Evolutionary conservation across 2,113 vertebrate species (phyloP), one percentile per base, ranked within the genome.

Genomic region (Cynopterus brachyotis): DNA sequence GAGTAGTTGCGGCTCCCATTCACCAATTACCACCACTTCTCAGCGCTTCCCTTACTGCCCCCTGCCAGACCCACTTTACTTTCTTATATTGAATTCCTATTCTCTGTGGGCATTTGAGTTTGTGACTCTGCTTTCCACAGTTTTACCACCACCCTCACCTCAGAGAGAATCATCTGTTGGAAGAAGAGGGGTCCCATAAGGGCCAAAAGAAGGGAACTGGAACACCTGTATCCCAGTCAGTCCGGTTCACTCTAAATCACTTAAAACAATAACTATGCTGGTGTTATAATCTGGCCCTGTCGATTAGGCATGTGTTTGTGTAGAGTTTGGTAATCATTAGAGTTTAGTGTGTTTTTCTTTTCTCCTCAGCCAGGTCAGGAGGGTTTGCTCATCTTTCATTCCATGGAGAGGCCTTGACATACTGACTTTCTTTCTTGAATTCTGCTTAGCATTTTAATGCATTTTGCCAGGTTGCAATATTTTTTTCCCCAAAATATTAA

Each of bases 371-470:
- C 22, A 80, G 47, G 5, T 69, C 37, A 59, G 47, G 45, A 87
- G 15, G 24, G 35, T 37, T 82, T 66, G 15, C 70, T 75, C 47
- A 16, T 10, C 9, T 92, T 89, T 35, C 53, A 40, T 82, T 69
- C 26, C 24, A 9, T 2, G 57, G 67, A 91, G 30, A 8, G 42
- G 60, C 6, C 66, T 86, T 89, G 11, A 70, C 17, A 42, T 22
- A 24, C 30, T 66, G 45, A 72, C 22, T 93, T 82, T n/a, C 17
- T 93, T 70, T 95, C 32, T 37, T 91, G 40, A 89, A 81, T 88
- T 75, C 45, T 96, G 69, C 45, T 91, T 82, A 86, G 70, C 30
- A 92, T 84, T 82, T 64, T 92, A 92, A 88, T 60, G 35, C 3
- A 35, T 81, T 90, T 94, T 86, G 62, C 88, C 70, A 82, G 73